Evolutionary conservation across 2,888 invertebrate species (phyloP), one percentile per base, ranked within the genome.

Genomic region (Drosophila neutralis): DNA sequence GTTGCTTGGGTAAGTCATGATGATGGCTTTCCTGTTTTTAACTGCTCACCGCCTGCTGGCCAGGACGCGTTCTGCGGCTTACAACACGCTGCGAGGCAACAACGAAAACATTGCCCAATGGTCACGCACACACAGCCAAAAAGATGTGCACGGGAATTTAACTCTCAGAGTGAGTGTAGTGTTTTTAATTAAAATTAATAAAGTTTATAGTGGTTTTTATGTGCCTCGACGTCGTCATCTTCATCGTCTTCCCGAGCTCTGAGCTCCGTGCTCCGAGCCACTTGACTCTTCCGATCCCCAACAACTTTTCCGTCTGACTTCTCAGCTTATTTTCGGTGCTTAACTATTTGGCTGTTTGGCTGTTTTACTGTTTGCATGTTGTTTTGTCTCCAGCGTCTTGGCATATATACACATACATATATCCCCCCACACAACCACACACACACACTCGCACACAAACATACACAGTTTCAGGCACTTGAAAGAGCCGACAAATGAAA

Each of bases 171-270:
- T 84, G 89, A 87, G 89, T 85, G 73, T 80, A 86, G 88, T 87
- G 90, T 78, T 86, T 86, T 86, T 86, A 89, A 86, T 86, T 86
- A 86, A 86, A 86, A 87, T 89, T 86, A 86, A 86, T 86, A 86
- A 89, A 86, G 89, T 89, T 89, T 89, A 73, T 76, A 86, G 83
- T 80, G 80, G 71, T 86, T 88, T 80, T 87, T 82, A 82, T 73
- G 85, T 70, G 69, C 58, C 69, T 60, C 65, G 31, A 52, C 64
- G 35, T 35, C 53, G 35, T 33, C n/a, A 31, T n/a, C 53, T 21
- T 45, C 21, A 24, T 36, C 21, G 35, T 18, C 54, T 3, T 61
- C 21, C n/a, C 60, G 33, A 33, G 33, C 33, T 4, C 10, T 4
- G 0, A 33, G 15, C 45, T 15, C 31, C 21, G 6, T 4, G 33